phyloP scores from a whole-genome alignment of 2,888 invertebrate species.

The Amphipoea oculea region DNA sequence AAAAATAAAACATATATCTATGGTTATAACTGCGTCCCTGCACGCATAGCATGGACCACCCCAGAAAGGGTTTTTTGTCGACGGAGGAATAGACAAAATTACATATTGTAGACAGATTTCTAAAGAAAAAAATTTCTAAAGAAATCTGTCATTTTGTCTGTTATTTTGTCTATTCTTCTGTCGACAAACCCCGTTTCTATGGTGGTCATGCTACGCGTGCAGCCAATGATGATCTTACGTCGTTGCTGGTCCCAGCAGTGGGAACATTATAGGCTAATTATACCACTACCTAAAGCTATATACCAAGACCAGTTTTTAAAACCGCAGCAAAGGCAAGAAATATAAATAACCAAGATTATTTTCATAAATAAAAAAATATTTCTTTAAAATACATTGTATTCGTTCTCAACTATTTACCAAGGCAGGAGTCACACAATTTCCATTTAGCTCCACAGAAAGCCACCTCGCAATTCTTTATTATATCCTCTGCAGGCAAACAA shows the following conservation, averaged over 20 bases:
- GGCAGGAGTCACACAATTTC: conserved; percentile 24
- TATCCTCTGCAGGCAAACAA: conserved; percentile 46
- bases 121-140: no score
- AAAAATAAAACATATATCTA: no score
- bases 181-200: no score
- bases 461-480: conserved; percentile 41
- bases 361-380: conserved; percentile 4
- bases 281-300: not conserved
- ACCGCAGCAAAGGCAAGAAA: not conserved
- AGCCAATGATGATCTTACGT: not conserved
- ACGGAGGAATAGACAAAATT: not conserved
- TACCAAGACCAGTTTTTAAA: not conserved
- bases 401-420: conserved; percentile 8
- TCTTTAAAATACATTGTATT: conserved; percentile 7
- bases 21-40: not conserved
- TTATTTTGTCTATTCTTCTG: no score
- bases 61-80: not conserved
- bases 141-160: no score
- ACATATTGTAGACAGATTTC: no score
- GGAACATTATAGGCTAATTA: not conserved
- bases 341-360: not conserved
- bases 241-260: not conserved
- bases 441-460: conserved; percentile 36
- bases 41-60: not conserved
- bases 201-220: not conserved